These are phyloP conservation scores for Hormiphora californensis DNA, from an alignment of 37 sponge, comb jelly and placozoan genomes.

Conservation along the genomic window DNA sequence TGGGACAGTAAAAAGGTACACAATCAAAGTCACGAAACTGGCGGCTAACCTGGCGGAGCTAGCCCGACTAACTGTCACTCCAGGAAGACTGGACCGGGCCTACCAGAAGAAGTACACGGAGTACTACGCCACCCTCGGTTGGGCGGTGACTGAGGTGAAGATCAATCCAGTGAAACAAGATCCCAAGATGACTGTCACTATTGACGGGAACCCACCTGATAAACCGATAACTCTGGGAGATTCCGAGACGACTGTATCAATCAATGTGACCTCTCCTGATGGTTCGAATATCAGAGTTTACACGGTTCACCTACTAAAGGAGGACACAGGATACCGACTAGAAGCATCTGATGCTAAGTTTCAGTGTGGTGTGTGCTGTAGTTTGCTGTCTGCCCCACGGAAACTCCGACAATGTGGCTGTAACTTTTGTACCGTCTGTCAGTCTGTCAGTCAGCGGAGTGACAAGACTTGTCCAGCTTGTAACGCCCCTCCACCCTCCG, in stretches of 20 bases:
- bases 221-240: not conserved
- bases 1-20: slow-evolving; percentile 80
- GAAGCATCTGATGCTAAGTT: not conserved
- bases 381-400: not conserved
- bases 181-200: slow-evolving; percentile 46
- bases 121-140: slow-evolving; percentile 38
- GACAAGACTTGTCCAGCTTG: slow-evolving; percentile 39
- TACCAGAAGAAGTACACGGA: slow-evolving; percentile 51
- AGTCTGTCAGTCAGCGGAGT: slow-evolving; percentile 43
- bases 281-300: slow-evolving; percentile 2
- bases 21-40: slow-evolving; percentile 62
- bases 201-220: slow-evolving; percentile 27
- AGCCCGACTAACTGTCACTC: slow-evolving; percentile 62
- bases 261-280: slow-evolving; percentile 26
- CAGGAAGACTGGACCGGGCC: slow-evolving; percentile 49
- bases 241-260: slow-evolving; percentile 9
- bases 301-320: slow-evolving; percentile 15
- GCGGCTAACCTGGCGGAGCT: slow-evolving; percentile 78
- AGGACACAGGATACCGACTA: slow-evolving; percentile 22
- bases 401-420: not conserved
- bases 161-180: slow-evolving; percentile 46
- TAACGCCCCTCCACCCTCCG: not conserved
- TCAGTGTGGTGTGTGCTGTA: slow-evolving; percentile 26
- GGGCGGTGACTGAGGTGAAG: slow-evolving; percentile 35
- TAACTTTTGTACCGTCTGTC: slow-evolving; percentile 30